These are phyloP conservation scores for Apoda limacodes DNA, from an alignment of 2,888 invertebrate species.

Conservation along the genomic window DNA sequence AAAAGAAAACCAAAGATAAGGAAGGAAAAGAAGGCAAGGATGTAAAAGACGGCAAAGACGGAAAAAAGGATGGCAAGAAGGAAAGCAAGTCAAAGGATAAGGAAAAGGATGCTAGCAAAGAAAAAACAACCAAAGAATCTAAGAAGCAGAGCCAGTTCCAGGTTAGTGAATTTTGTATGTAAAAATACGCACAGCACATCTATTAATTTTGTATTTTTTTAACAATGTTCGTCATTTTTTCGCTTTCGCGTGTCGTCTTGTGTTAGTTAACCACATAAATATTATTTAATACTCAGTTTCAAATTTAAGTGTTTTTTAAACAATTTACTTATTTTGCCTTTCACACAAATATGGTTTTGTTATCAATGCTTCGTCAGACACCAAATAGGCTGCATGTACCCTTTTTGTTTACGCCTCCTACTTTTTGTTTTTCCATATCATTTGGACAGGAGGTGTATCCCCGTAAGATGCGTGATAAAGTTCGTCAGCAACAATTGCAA, in stretches of 20 bases:
- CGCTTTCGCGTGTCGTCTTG: conserved; percentile 52
- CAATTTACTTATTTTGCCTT: neutral
- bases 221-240: conserved; percentile 34
- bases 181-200: conserved; percentile 46
- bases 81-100: conserved; percentile 70
- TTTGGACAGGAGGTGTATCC: conserved; percentile 82
- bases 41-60: conserved; percentile 61
- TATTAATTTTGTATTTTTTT: conserved; percentile 45
- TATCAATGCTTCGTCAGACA: conserved; percentile 42
- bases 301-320: conserved; percentile 1
- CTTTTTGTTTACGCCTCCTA: conserved; percentile 66
- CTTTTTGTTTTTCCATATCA: conserved; percentile 70
- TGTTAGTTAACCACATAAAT: conserved; percentile 49
- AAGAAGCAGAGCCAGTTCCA: conserved; percentile 77
- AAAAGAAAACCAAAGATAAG: conserved; percentile 73
- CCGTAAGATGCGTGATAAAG: conserved; percentile 85
- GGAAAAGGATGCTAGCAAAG: conserved; percentile 71
- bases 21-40: conserved; percentile 64
- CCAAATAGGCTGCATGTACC: conserved; percentile 56
- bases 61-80: conserved; percentile 68
- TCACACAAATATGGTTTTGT: conserved; percentile 23
- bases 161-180: conserved; percentile 46
- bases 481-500: conserved; percentile 75
- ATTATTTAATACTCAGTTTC: neutral
- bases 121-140: conserved; percentile 68